A percentile compares a stretch with the other conserved stretches of the same genome.
These are phyloP conservation scores for Leptodactylus fallax DNA, from an alignment of 2,797 vertebrate species.

Conservation along the genomic window DNA sequence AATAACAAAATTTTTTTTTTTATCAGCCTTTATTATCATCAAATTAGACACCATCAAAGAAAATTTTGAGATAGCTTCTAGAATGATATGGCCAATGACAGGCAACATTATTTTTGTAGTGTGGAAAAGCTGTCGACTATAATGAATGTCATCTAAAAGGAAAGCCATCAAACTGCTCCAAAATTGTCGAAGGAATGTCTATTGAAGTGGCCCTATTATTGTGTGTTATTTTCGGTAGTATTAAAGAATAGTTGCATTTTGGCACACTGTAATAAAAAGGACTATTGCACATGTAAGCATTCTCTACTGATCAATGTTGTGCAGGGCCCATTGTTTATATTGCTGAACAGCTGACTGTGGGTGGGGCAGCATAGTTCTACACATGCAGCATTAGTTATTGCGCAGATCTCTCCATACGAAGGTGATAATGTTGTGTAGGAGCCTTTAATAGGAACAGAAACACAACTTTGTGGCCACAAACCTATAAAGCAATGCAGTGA, in stretches of 20 bases:
- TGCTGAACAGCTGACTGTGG: background rate
- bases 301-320: background rate
- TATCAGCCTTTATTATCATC: conserved; percentile 83
- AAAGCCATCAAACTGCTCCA: too few relatives aligned
- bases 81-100: background rate
- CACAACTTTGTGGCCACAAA: too few relatives aligned
- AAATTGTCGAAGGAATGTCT: too few relatives aligned
- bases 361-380: background rate
- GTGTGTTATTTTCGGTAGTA: too few relatives aligned
- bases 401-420: background rate
- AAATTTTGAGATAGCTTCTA: background rate
- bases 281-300: background rate
- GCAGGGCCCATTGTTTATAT: background rate
- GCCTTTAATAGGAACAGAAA: too few relatives aligned
- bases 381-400: background rate
- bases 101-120: background rate
- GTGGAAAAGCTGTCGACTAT: background rate
- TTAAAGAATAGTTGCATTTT: background rate
- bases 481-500: too few relatives aligned
- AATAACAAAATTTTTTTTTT: background rate
- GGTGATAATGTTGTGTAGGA: background rate
- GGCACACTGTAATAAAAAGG: background rate
- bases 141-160: background rate
- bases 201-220: too few relatives aligned
- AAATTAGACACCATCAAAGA: conserved; percentile 49